Conservation (phyloP, 2,888 invertebrate genomes). For the Pachycephus smyrnensis region DNA sequence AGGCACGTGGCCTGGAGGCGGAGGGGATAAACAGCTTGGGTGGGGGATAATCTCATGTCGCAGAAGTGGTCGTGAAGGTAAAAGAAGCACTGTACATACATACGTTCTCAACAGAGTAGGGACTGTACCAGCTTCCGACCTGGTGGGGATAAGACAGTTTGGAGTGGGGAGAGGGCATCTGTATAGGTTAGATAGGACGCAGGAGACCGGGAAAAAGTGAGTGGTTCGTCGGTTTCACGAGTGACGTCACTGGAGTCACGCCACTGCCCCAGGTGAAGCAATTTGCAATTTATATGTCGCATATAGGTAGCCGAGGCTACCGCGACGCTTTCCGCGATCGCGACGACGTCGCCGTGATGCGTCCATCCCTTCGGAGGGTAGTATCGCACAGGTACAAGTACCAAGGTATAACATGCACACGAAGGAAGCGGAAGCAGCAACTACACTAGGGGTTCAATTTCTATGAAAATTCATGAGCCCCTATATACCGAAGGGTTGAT, state of each 20-base stretch:
- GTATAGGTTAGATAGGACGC: too few species aligned
- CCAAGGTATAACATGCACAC: not conserved
- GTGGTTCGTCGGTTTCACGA: not conserved
- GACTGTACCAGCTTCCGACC: too few species aligned
- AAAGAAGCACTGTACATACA: too few species aligned
- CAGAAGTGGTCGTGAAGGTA: too few species aligned
- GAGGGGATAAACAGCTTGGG: slow-evolving; percentile 30
- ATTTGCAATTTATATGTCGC: slow-evolving; percentile 10
- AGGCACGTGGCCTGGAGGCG: not conserved
- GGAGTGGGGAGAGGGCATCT: slow-evolving; percentile 1
- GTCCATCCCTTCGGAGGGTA: too few species aligned
- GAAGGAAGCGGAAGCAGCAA: not conserved
- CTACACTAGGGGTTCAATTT: not conserved
- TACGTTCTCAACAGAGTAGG: too few species aligned
- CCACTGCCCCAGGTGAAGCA: slow-evolving; percentile 44
- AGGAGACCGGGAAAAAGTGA: too few species aligned
- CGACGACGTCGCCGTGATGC: too few species aligned
- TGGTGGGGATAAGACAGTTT: too few species aligned
- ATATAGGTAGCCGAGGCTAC: too few species aligned
- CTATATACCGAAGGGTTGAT: slow-evolving; percentile 55
- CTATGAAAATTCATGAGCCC: slow-evolving; percentile 63
- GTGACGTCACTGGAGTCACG: slow-evolving; percentile 59
- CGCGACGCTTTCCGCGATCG: too few species aligned
- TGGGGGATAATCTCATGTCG: slow-evolving; percentile 43
- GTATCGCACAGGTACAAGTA: too few species aligned